Evolutionary conservation across 2,113 vertebrate species (phyloP).

Genomic region (Suricata suricatta): DNA sequence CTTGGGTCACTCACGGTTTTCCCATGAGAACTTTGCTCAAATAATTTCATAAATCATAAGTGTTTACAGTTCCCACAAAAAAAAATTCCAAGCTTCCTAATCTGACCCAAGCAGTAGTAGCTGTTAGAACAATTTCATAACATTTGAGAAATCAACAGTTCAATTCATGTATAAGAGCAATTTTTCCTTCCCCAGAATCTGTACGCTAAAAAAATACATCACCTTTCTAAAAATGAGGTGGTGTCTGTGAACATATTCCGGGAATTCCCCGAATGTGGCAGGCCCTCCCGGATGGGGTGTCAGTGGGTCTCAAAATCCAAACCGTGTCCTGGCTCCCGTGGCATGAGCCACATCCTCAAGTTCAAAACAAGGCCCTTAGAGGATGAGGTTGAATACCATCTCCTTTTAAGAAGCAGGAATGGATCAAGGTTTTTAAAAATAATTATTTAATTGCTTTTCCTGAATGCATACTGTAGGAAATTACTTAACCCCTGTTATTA

Average conservation of each 20-base stretch:
- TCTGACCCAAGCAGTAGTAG: background rate
- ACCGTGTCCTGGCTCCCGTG: background rate
- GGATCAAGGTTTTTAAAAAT: background rate
- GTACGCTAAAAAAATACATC: background rate
- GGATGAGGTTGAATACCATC: background rate
- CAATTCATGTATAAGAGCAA: background rate
- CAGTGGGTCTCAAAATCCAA: background rate
- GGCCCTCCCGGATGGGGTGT: background rate
- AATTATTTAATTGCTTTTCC: constrained; percentile 6
- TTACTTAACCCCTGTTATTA: background rate
- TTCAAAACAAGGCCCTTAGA: background rate
- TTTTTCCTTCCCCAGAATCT: background rate
- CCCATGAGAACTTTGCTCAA: constrained; percentile 26
- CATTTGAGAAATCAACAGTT: background rate
- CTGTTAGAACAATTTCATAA: background rate
- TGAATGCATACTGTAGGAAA: background rate
- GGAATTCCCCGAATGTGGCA: background rate
- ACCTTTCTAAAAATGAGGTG: background rate
- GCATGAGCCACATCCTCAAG: background rate
- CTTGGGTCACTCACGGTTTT: background rate
- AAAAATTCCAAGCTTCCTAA: background rate
- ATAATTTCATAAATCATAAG: background rate
- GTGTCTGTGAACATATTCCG: background rate
- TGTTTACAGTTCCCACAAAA: constrained; percentile 31
- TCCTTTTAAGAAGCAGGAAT: background rate